These are phyloP conservation scores for Meda fulgida DNA, from an alignment of 2,797 vertebrate genomes.

Conservation along the genomic window DNA sequence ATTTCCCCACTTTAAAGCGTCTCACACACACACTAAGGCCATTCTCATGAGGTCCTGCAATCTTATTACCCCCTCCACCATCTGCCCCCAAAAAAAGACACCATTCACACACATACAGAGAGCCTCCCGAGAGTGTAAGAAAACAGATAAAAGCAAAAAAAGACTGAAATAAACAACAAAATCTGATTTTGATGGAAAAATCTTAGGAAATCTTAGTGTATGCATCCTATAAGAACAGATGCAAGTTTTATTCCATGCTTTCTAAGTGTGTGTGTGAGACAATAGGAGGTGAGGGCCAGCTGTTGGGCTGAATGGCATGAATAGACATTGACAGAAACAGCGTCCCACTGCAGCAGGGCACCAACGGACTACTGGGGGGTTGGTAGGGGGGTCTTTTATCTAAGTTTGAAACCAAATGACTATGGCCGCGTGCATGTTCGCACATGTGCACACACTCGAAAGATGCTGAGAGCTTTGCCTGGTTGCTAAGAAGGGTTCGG, in stretches of 20 bases:
- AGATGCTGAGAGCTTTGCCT: slow-evolving; percentile 61
- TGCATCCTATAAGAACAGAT: not conserved
- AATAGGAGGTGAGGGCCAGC: slow-evolving; percentile 53
- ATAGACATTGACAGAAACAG: slow-evolving; percentile 54
- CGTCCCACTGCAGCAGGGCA: slow-evolving; percentile 47
- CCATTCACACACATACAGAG: slow-evolving; percentile 43
- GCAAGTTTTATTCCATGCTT: slow-evolving; percentile 21
- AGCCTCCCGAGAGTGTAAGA: not conserved
- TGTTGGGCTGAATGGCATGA: slow-evolving; percentile 58
- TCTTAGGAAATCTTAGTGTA: not conserved
- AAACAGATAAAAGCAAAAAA: not conserved
- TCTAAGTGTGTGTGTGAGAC: slow-evolving; percentile 26
- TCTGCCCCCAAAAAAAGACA: slow-evolving; percentile 59
- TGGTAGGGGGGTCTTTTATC: slow-evolving; percentile 61
- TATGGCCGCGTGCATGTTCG: slow-evolving; percentile 59
- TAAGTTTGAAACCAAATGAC: slow-evolving; percentile 63
- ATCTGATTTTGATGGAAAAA: not conserved
- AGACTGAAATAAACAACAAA: not conserved
- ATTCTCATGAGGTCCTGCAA: slow-evolving; percentile 50
- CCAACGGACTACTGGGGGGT: slow-evolving; percentile 53
- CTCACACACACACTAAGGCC: slow-evolving; percentile 32
- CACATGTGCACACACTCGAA: slow-evolving; percentile 37
- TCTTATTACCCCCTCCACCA: slow-evolving; percentile 56
- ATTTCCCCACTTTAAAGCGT: slow-evolving; percentile 71
- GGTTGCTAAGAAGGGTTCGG: slow-evolving; percentile 78